These are phyloP conservation scores for Eumerus sabulonum DNA, from an alignment of 2,888 invertebrate genomes.

Conservation along the genomic window DNA sequence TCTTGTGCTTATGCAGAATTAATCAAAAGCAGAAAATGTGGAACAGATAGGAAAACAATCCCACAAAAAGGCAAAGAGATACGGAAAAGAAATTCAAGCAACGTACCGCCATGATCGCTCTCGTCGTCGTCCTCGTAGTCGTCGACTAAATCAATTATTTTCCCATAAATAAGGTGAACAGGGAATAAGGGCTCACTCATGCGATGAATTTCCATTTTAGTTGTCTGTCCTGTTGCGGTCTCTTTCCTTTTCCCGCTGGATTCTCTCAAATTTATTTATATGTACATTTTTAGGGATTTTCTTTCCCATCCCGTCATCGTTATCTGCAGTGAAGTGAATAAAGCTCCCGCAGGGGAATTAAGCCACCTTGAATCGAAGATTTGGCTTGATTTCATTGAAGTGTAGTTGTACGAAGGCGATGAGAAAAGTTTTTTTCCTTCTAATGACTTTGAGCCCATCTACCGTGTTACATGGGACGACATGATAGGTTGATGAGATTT, in stretches of 20 bases:
- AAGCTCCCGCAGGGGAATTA: conserved; percentile 1
- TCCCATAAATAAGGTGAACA: conserved; percentile 45
- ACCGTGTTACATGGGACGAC: not conserved
- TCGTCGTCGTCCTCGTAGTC: too few relatives aligned
- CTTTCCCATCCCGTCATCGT: too few relatives aligned
- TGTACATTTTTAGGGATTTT: too few relatives aligned
- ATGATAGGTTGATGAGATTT: conserved; percentile 44
- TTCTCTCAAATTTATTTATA: not conserved
- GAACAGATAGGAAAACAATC: not conserved
- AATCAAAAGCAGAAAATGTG: conserved; percentile 30
- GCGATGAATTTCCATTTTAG: conserved; percentile 56
- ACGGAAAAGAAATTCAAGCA: not conserved
- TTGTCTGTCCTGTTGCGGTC: conserved; percentile 31
- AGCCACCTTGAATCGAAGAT: not conserved
- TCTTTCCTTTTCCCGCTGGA: not conserved
- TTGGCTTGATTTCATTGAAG: conserved; percentile 21
- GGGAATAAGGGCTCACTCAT: conserved; percentile 40
- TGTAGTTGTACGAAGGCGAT: conserved; percentile 34
- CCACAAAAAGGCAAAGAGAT: conserved; percentile 4
- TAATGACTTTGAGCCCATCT: conserved; percentile 26
- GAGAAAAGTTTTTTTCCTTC: conserved; percentile 54
- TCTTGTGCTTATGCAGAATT: conserved; percentile 28
- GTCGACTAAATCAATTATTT: conserved; percentile 45
- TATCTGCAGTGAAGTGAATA: too few relatives aligned
- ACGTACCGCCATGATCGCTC: too few relatives aligned